Evolutionary conservation across 2,113 vertebrate genomes (phyloP).

Genomic region (Litocranius walleri): DNA sequence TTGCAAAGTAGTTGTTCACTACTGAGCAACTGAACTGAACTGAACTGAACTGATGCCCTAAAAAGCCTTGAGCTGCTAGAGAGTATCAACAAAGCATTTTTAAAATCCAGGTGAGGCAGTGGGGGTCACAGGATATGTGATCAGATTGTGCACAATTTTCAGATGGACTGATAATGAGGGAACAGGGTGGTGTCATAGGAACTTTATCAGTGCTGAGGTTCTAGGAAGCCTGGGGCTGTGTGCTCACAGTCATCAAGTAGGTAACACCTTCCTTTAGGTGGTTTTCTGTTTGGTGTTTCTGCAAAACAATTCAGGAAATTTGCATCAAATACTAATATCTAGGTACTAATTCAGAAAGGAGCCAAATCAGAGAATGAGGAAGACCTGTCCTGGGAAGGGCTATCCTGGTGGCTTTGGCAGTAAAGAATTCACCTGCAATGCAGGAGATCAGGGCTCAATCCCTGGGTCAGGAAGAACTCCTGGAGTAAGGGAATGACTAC

Average conservation of each 20-base stretch:
- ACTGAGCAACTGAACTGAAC: too few species aligned
- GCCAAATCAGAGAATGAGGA: background rate
- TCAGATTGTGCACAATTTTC: background rate
- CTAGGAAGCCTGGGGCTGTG: background rate
- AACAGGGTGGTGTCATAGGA: background rate
- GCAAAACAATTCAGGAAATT: background rate
- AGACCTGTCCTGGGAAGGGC: background rate
- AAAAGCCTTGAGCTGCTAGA: background rate
- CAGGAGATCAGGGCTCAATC: background rate
- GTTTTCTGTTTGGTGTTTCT: background rate
- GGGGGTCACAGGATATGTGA: background rate
- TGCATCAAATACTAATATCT: background rate
- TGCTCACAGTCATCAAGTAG: background rate
- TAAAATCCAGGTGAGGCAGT: background rate
- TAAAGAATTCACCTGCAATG: background rate
- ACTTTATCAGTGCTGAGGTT: background rate
- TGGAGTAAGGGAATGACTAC: background rate
- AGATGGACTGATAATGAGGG: background rate
- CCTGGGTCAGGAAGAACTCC: background rate
- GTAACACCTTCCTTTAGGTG: background rate
- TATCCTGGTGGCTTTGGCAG: fast-evolving
- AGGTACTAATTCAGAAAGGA: background rate
- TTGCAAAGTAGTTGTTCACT: too few species aligned
- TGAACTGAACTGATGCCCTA: background rate
- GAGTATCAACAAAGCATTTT: background rate